Base-by-base conservation (phyloP, 2,113 vertebrate genomes). In the Hypanus sabinus region DNA sequence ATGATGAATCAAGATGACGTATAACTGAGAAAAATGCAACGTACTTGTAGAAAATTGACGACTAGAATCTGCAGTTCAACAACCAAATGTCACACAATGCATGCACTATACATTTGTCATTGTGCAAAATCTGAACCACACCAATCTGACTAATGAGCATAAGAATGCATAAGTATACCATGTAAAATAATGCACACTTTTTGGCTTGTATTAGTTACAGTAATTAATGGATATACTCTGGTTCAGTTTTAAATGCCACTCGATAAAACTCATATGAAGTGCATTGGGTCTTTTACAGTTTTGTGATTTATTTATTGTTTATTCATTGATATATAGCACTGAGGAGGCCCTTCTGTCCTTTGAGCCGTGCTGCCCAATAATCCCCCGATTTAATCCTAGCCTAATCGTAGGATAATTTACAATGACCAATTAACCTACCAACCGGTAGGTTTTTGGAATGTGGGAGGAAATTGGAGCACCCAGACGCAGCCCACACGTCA, bases 1-100 rank as follows among this genome's bases (percentile, higher is more conserved):
- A 62, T 90, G 30, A 90, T 68, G 85, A 90, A 90, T 90, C 60
- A 90, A 90, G 30, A 65, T 90, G 85, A 90, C 65, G 16, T 90
- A 90, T 90, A 33, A n/a, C 60, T 33, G 30, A 38, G n/a, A 81
- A 85, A 85, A 65, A 12, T 65, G 60, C 14, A 90, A 65, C 60
- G 65, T 60, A 0, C 60, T 87, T 55, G 30, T 24, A 24, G 55
- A 87, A 60, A 90, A 33, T 65, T 33, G 12, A 68, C 33, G 60
- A 57, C n/a, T 20, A 7, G 16, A 90, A 7, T 9, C 62, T 68
- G n/a, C 65, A 90, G n/a, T 65, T 90, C 27, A 65, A 90, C 30
- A 9, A 0, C 30, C n/a, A 33, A 90, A 90, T 90, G 16, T 68
- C 85, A 65, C 60, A 65, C 20, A n/a, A 65, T 90, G 0, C 12